Percentiles rank a stretch among this genome's conserved stretches.
These are phyloP conservation scores for Trachemys scripta DNA, from an alignment of 2,113 vertebrate genomes.

Conservation along the genomic window DNA sequence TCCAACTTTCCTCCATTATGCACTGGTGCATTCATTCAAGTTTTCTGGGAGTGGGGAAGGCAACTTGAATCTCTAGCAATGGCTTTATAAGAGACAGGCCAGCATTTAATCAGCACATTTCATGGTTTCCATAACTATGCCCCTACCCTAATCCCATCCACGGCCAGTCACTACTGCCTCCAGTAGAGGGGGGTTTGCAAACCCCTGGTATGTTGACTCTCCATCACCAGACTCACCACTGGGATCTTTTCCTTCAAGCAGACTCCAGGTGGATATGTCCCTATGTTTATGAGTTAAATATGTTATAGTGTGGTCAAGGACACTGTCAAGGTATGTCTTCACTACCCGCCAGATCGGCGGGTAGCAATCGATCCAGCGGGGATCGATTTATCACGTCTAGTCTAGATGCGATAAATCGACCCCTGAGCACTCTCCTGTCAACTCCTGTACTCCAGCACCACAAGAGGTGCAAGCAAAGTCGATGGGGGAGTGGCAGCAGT, in stretches of 20 bases:
- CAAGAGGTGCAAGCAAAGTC: no score
- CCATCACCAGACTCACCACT: background rate
- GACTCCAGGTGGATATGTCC: background rate
- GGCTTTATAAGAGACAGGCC: background rate
- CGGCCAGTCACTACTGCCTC: background rate
- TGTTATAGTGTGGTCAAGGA: background rate
- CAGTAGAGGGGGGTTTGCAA: no score
- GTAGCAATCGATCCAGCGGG: no score
- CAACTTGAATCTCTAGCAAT: background rate
- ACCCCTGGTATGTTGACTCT: background rate
- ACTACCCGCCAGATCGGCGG: no score
- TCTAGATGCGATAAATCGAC: no score
- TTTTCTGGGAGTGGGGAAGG: background rate
- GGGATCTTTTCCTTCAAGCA: background rate
- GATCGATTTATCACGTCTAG: no score
- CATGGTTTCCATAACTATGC: background rate
- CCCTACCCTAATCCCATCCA: background rate
- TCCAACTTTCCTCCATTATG: rapidly evolving
- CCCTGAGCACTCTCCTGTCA: no score
- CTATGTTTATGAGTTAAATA: background rate
- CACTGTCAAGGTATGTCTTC: background rate
- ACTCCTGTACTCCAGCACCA: no score
- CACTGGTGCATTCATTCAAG: background rate
- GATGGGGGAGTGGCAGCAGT: no score
- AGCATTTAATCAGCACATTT: background rate